phyloP scores from a whole-genome alignment of 2,888 invertebrate genomes.

The Callyntrura sp. region DNA sequence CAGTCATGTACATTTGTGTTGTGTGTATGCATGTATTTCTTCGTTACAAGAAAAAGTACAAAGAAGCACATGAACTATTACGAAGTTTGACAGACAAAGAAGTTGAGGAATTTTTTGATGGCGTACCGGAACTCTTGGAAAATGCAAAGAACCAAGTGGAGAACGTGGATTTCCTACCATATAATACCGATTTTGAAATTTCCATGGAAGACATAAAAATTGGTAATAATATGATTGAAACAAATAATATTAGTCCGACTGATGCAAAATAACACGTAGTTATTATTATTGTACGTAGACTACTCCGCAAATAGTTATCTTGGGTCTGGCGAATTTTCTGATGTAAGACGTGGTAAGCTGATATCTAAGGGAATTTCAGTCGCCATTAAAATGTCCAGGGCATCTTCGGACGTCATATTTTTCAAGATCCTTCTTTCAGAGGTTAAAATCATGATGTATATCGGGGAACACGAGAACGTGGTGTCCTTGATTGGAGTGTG shows the following conservation, averaged over 20 bases:
- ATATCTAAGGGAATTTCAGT: slow-evolving; percentile 29
- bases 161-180: slow-evolving; percentile 69
- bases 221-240: too few relatives aligned
- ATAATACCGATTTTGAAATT: slow-evolving; percentile 62
- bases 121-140: slow-evolving; percentile 53
- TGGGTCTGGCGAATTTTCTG: slow-evolving; percentile 64
- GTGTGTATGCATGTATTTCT: background rate
- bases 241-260: too few relatives aligned
- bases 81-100: slow-evolving; percentile 62
- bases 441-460: slow-evolving; percentile 69
- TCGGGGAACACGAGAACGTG: slow-evolving; percentile 70
- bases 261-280: too few relatives aligned
- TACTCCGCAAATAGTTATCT: too few relatives aligned
- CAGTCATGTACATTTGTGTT: slow-evolving; percentile 21
- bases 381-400: slow-evolving; percentile 67
- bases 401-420: slow-evolving; percentile 40
- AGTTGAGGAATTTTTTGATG: slow-evolving; percentile 73
- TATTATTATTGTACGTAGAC: too few relatives aligned
- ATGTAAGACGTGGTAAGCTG: slow-evolving; percentile 56
- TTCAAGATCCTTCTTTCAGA: slow-evolving; percentile 72
- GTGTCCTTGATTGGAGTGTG: slow-evolving; percentile 66
- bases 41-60: too few relatives aligned
- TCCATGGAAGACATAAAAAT: slow-evolving; percentile 48
- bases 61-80: background rate
- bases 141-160: too few relatives aligned